Base-by-base conservation (phyloP, 2,113 vertebrate genomes). In the Pollachius pollachius region DNA sequence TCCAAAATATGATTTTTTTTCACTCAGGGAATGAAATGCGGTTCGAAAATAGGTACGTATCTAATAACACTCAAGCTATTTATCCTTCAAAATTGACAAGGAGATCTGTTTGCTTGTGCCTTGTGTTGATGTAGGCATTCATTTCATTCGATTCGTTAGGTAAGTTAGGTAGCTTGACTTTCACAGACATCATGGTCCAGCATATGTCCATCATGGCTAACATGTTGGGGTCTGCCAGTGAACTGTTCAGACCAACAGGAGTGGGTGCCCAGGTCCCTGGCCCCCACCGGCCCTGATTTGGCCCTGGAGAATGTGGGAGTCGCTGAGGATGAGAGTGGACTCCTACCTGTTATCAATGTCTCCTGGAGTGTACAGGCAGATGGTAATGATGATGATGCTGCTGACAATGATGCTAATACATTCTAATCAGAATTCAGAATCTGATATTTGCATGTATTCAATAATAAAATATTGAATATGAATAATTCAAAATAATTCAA, bases 31-130 rank as follows among this genome's bases (percentile, higher is more conserved):
- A 48, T 84, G 21, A 12, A 4, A 21, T 93, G 86, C 70, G 75
- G 5, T 2, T 71, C 68, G 37, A 6, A 54, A 63, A 68, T 88
- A 21, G 63, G 91, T 90, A 77, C 90, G 90, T 90, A 70, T 72
- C 30, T 48, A 12, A 48, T 48, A 12, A 13, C 41, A 48, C 12
- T 48, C 2, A 48, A 48, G 37, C 37, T 8, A 41, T 41, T 41
- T 11, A 41, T 41, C 41, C 12, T 48, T 48, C 41, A 48, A 48
- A 48, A 48, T 48, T 34, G 4, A 34, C 4, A 34, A 34, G 30
- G 30, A 34, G 30, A 34, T 34, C 30, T 34, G 30, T 34, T 34
- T 34, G 30, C 30, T 34, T 34, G 30, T 34, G 30, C 30, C 30
- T 34, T 48, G 41, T 48, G 8, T 48, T 48, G 41, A 61, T 61